Evolutionary conservation across 1,140 invertebrate species (phyloP).

Genomic region (Drosophila pachea): DNA sequence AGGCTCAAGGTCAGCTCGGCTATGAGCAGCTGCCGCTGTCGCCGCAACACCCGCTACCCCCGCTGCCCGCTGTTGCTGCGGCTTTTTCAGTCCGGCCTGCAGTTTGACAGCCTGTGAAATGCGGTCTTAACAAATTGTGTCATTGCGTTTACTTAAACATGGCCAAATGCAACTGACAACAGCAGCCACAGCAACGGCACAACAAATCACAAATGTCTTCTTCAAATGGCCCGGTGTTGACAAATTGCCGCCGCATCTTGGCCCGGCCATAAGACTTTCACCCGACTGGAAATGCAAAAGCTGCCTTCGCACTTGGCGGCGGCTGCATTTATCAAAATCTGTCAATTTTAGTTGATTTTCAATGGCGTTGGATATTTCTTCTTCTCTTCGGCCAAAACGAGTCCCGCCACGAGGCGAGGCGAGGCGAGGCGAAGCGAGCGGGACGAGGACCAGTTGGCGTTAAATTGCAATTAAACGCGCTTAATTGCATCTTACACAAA

Average conservation of each 20-base stretch:
- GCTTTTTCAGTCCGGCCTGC: conserved; percentile 9
- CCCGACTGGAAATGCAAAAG: conserved; percentile 28
- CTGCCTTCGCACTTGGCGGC: conserved; percentile 11
- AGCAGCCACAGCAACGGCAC: conserved; percentile 12
- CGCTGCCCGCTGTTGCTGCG: conserved; percentile 3
- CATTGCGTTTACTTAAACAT: conserved; percentile 63
- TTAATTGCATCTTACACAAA: conserved; percentile 57
- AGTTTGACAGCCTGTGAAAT: conserved; percentile 56
- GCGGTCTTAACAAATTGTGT: conserved; percentile 65
- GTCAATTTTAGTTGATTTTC: conserved; percentile 53
- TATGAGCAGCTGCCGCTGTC: conserved; percentile 4
- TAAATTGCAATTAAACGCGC: conserved; percentile 60
- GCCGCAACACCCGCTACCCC: no score
- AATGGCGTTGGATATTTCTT: conserved; percentile 7
- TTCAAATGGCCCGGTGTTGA: conserved; percentile 64
- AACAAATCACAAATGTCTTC: conserved; percentile 56
- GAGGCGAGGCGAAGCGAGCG: no score
- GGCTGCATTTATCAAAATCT: conserved; percentile 72
- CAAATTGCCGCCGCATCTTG: conserved; percentile 54
- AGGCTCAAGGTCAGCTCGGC: conserved; percentile 57
- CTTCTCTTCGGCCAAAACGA: conserved; percentile 14
- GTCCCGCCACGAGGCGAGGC: not conserved
- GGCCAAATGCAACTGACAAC: conserved; percentile 24
- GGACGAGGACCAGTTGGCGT: conserved; percentile 13
- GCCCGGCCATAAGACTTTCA: conserved; percentile 46